Base-by-base conservation (phyloP, 2,113 vertebrate genomes). In the Athene cunicularia region DNA sequence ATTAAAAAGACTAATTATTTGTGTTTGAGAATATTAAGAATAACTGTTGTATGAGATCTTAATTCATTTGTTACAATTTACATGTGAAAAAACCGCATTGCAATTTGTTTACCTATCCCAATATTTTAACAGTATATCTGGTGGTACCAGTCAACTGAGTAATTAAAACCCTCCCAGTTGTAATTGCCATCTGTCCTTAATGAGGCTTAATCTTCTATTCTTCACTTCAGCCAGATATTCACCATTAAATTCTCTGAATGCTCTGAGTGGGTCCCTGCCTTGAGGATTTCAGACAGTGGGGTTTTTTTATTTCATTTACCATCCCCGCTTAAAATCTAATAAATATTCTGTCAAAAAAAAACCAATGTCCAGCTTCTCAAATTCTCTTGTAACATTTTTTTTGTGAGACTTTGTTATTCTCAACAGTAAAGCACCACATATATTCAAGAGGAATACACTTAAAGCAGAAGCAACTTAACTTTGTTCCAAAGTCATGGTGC, bases 231-330 rank as follows among this genome's bases (percentile, higher is more conserved):
- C 18, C 41, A 62, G 24, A 27, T 52, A n/a, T 5, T 84, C 0
- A 0, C 63, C 3, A 3, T 32, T 60, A 60, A 26, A 39, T 75
- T 49, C 24, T 41, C 19, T 0, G 0, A n/a, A 60, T 49, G 62
- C 45, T 45, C 6, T 43, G 0, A 0, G 66, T 26, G 16, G 23
- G 18, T 20, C 26, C 15, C 18, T 84, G 50, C 14, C 6, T 11
- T 59, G 32, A 3, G 11, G 6, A 32, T 12, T 74, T 84, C 41
- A 84, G 43, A 9, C 22, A 30, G 17, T 27, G 43, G 14, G 8
- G 0, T 35, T 86, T 12, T 60, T 49, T 68, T 1, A 28, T 80
- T 95, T 74, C 4, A 15, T 58, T 72, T 66, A 30, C 2, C 3
- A 2, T 4, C 6, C 8, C 3, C 7, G 10, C 9, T 39, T 41